These are phyloP conservation scores for Zaprionus bogoriensis DNA, from an alignment of 2,888 invertebrate species.

Conservation along the genomic window DNA sequence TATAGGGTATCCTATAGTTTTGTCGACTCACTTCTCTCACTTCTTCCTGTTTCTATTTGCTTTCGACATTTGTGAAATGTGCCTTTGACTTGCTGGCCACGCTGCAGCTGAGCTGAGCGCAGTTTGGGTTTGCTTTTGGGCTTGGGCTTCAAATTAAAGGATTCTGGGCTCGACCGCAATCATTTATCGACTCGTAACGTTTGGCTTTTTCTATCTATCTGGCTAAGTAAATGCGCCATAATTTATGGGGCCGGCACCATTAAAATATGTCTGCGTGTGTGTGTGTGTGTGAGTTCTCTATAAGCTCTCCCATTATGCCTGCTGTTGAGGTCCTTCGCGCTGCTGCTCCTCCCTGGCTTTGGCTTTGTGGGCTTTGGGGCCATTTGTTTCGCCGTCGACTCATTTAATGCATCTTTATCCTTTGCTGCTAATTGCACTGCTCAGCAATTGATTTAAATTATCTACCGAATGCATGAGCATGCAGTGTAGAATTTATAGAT, in stretches of 20 bases:
- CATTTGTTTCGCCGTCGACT: slow-evolving; percentile 59
- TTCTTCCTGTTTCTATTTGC: slow-evolving; percentile 49
- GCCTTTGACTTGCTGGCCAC: slow-evolving; percentile 69
- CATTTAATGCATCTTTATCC: slow-evolving; percentile 70
- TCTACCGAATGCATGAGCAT: slow-evolving; percentile 51
- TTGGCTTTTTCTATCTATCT: slow-evolving; percentile 54
- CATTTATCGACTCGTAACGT: slow-evolving; percentile 68
- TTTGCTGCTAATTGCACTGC: slow-evolving; percentile 73
- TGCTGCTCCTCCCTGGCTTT: neutral
- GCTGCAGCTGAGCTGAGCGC: slow-evolving; percentile 23
- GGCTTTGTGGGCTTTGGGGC: slow-evolving; percentile 44
- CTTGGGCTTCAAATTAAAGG: slow-evolving; percentile 67
- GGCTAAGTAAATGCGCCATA: slow-evolving; percentile 75
- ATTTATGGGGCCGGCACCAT: slow-evolving; percentile 67
- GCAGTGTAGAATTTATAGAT: slow-evolving; percentile 11
- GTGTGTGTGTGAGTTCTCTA: slow-evolving; percentile 9
- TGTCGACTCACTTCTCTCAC: neutral
- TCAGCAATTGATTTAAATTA: slow-evolving; percentile 77
- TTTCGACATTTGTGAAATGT: slow-evolving; percentile 75
- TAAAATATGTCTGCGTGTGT: slow-evolving; percentile 49
- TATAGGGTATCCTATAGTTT: slow-evolving; percentile 13
- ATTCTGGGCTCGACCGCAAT: slow-evolving; percentile 75
- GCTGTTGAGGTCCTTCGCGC: slow-evolving; percentile 18
- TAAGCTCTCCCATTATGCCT: slow-evolving; percentile 38
- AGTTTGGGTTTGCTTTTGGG: slow-evolving; percentile 21